Percentiles rank a stretch among this genome's conserved stretches.
phyloP scores from a whole-genome alignment of 2,888 invertebrate genomes.

The Pristionchus entomophagus region DNA sequence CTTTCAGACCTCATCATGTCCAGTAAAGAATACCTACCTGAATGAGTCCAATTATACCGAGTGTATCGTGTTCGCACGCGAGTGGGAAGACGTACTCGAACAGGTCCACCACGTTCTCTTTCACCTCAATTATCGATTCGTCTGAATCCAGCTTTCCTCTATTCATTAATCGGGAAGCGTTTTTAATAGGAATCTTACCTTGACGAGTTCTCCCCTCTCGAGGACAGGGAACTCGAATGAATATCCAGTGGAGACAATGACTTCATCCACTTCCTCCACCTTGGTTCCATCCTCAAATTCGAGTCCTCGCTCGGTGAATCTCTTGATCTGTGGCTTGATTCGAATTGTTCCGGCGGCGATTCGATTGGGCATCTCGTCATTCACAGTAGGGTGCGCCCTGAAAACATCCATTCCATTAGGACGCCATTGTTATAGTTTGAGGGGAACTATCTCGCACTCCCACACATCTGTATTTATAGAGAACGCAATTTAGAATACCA shows the following conservation, averaged over 20 bases:
- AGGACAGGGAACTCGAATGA: conserved; percentile 77
- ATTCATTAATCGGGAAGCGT: neutral
- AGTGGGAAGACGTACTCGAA: conserved; percentile 78
- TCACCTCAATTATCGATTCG: neutral
- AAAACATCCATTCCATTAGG: conserved; percentile 19
- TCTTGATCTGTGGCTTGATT: conserved; percentile 63
- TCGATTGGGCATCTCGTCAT: conserved; percentile 78
- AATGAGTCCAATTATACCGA: conserved; percentile 78
- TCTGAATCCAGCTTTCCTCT: neutral
- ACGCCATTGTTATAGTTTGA: neutral
- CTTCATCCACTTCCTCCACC: conserved; percentile 52
- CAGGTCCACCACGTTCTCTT: conserved; percentile 67
- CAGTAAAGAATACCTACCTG: conserved; percentile 67
- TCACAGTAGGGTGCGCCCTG: conserved; percentile 73
- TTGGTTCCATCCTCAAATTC: conserved; percentile 66
- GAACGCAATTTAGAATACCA: no score
- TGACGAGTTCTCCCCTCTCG: conserved; percentile 69
- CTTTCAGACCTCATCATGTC: neutral
- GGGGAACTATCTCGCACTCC: neutral
- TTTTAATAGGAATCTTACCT: conserved; percentile 49
- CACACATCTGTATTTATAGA: no score
- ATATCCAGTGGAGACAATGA: conserved; percentile 78
- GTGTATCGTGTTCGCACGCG: conserved; percentile 75
- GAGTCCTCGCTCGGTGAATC: conserved; percentile 63
- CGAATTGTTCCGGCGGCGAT: conserved; percentile 75